These are phyloP conservation scores for Arvicanthis niloticus DNA, from an alignment of 2,113 vertebrate genomes.

Conservation along the genomic window DNA sequence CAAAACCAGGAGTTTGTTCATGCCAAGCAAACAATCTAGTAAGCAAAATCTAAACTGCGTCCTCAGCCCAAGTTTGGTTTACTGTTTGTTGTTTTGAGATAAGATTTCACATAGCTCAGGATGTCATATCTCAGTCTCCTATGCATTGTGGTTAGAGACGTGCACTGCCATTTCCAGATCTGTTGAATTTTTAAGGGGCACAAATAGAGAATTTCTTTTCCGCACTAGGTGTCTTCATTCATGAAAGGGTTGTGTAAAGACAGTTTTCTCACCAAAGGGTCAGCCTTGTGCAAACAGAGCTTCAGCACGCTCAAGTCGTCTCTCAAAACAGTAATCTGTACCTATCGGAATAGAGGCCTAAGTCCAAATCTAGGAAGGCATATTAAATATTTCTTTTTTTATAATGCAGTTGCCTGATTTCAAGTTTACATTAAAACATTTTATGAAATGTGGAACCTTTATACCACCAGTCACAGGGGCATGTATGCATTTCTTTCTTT, in stretches of 20 bases:
- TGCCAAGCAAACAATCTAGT: not conserved
- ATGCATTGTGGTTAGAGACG: not conserved
- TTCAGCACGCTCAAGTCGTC: not conserved
- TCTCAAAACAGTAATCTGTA: not conserved
- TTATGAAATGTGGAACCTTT: not conserved
- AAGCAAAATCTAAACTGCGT: not conserved
- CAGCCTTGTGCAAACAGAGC: not conserved
- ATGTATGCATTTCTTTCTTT: not conserved
- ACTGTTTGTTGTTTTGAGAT: not conserved
- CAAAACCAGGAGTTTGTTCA: not conserved
- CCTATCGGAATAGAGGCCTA: not conserved
- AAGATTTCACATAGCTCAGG: not conserved
- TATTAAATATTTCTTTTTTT: not conserved
- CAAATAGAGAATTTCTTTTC: not conserved
- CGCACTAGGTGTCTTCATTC: not conserved
- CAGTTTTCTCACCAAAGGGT: not conserved
- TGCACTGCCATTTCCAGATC: no score
- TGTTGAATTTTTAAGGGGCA: not conserved
- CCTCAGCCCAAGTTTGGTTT: not conserved
- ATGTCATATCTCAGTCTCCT: not conserved
- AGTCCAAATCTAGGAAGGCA: not conserved
- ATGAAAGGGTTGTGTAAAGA: not conserved
- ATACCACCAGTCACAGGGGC: not conserved
- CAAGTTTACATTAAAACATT: not conserved
- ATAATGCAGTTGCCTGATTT: not conserved